Base-by-base conservation (phyloP, 1,140 invertebrate genomes). In the Drosophila sp. region DNA sequence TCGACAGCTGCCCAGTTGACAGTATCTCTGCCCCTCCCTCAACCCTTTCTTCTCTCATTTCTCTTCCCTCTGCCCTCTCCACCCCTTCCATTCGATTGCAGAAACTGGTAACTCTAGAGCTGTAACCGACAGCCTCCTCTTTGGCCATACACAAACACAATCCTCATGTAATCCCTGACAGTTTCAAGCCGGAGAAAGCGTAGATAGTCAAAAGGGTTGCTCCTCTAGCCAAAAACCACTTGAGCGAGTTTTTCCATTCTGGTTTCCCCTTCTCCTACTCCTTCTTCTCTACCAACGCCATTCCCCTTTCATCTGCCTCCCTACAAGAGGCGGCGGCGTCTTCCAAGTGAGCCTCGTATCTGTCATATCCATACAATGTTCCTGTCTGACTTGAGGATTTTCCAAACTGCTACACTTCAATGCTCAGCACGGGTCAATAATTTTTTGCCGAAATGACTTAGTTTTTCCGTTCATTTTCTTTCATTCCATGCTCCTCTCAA, bases 81-180 rank as follows among this genome's bases (percentile, higher is more conserved):
- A 8, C 11, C 6, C 21, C 8, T 16, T 13, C 7, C 29, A 11
- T 13, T 34, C 46, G n/a, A n/a, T n/a, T n/a, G n/a, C 14, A 7
- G 7, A 46, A 53, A 67, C 54, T 67, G 48, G 56, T 71, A 41
- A 57, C 36, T 51, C 13, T 11, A 45, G 54, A 21, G 14, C 65
- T 73, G 57, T 50, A 69, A 54, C 32, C 53, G 71, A 69, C 71
- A 73, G 71, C 71, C 57, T 69, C 71, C 65, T 58, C 57, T 58
- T 58, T 50, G n/a, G 25, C 27, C 14, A 34, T 18, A 41, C 11
- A 41, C 38, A 71, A 18, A 56, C 40, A 40, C 40, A 73, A 73
- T 73, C 71, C 71, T 62, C 72, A 63, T 75, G 72, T 75, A 75
- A 75, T 75, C 72, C 72, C 58, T 73, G 72, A 71, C 66, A 71